Evolutionary conservation across 2,113 vertebrate genomes (phyloP), one percentile per base, ranked within the genome.

Genomic region (Spermophilus dauricus): DNA sequence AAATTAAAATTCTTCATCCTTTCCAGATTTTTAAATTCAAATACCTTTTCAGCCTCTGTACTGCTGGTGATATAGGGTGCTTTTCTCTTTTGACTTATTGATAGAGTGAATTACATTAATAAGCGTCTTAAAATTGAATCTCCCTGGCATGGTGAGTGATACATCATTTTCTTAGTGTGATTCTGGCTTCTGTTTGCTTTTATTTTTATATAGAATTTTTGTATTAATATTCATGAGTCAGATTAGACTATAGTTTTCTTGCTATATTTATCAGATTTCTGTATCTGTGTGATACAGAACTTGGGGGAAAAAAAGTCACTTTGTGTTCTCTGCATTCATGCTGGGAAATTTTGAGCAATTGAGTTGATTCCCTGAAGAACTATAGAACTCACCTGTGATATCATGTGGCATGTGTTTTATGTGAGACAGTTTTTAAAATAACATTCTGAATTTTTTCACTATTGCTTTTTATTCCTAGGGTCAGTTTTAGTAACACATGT

Each of bases 101-200:
- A 88, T 26, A 51, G n/a, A 87, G 22, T 45, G 22, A 96, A 37
- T 78, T 89, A 69, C 70, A 37, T 90, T 94, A 69, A 72, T 82
- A 70, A 56, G 75, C 84, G 9, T 51, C 70, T 80, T 95, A 84
- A 58, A 56, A 63, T 30, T 61, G 32, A 87, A 32, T 95, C 67
- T 61, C 83, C 22, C 69, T 94, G 82, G 76, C 39, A 53, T 80
- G 32, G 48, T 91, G 69, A 77, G 32, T 76, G 72, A 93, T 45
- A 70, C 4, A 13, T 75, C 42, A 80, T 89, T 77, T n/a, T 94
- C 86, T 86, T 58, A 53, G 39, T 30, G 56, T 83, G 63, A 86
- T 92, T 90, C 32, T 87, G 87, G 63, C 72, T 97, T 92, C 75
- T 94, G 14, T 97, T 92, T 92, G 42, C 75, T 67, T 94, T 65